These are phyloP conservation scores for Falco berigora DNA, from an alignment of 2,797 vertebrate genomes.

Conservation along the genomic window DNA sequence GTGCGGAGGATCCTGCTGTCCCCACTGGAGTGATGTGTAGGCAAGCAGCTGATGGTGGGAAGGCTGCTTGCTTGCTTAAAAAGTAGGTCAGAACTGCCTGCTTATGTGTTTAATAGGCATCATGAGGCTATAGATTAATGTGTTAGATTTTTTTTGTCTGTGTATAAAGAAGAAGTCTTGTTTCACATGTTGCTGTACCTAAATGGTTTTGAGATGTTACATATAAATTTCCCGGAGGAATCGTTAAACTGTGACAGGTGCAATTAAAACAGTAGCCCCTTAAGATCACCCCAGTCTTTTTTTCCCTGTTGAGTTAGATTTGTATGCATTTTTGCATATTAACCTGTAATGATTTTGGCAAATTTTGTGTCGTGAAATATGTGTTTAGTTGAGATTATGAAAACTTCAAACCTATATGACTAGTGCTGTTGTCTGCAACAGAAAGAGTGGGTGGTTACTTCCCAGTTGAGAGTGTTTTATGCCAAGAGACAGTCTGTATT, in stretches of 20 bases:
- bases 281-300: background rate
- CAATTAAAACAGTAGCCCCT: background rate
- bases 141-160: background rate
- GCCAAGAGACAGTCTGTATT: background rate
- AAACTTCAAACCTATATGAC: background rate
- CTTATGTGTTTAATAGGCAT: background rate
- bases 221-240: background rate
- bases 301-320: background rate
- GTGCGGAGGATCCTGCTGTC: background rate
- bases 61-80: background rate
- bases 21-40: rapidly evolving
- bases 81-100: background rate
- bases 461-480: background rate
- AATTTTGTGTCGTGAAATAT: background rate
- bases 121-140: background rate
- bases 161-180: background rate
- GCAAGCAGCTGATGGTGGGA: background rate
- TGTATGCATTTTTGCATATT: background rate
- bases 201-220: background rate
- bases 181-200: background rate
- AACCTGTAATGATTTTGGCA: background rate
- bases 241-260: background rate
- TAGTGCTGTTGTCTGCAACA: background rate
- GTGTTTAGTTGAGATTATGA: background rate
- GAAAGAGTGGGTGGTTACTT: background rate